Base-by-base conservation (phyloP, 2,113 vertebrate genomes). In the Falco punctatus region DNA sequence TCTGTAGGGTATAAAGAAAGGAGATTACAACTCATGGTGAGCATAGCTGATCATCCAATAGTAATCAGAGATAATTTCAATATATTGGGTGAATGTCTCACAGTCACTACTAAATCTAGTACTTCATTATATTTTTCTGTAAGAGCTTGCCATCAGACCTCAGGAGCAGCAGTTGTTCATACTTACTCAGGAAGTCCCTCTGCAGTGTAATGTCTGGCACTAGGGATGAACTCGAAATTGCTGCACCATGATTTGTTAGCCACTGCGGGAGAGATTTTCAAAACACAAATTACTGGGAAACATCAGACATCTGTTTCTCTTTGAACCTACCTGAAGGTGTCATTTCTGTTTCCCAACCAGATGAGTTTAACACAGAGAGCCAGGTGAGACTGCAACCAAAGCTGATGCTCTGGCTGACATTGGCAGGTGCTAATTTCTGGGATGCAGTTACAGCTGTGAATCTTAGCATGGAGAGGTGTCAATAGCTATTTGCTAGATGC, bases 241-340 rank as follows among this genome's bases (percentile, higher is more conserved):
- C 69, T 1, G 1, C 35, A 55, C 42, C 88, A 18, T 55, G 38
- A 54, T 65, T 81, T 1, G 1, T 92, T 89, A 71, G 48, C 55
- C 57, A 19, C 59, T 54, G 35, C 4, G 2, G 57, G 44, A 69
- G 52, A 86, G 73, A 67, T 69, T 91, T 94, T 65, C 8, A 4
- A 91, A 94, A 84, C 57, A 79, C 30, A 81, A 42, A 65, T 87
- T 84, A 30, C 66, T 69, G 46, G 54, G 40, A 92, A 91, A 79
- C 21, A 13, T 79, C 69, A 84, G 61, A 51, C 88, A 92, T 91
- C 54, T 94, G 84, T 66, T 92, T 85, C 70, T 85, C 70, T 81
- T 94, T 58, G 91, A 82, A 70, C 49, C 22, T 80, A 85, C 46
- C 78, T 80, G 74, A 79, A 93, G 81, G 78, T 87, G 87, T 79